Conservation (phyloP, 2,113 vertebrate genomes). For the Pseudonaja textilis region DNA sequence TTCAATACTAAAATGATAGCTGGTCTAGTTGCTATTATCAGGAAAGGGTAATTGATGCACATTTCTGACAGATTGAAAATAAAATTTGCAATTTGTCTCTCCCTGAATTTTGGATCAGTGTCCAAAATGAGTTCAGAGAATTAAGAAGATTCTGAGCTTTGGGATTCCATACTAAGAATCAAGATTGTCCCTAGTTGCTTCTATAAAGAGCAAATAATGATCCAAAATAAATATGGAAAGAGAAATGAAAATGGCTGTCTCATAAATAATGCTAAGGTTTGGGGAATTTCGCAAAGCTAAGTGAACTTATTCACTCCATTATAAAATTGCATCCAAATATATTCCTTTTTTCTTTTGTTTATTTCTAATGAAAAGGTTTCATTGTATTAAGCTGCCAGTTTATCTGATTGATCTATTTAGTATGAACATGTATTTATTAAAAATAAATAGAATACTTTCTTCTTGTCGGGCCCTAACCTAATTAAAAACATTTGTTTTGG, state of each 20-base stretch:
- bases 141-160: not conserved
- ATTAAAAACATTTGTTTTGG: not conserved
- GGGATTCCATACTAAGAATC: not conserved
- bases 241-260: not conserved
- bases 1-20: not conserved
- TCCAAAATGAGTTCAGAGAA: not conserved
- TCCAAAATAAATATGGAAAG: not conserved
- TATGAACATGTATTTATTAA: not conserved
- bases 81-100: not conserved
- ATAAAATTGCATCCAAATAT: not conserved
- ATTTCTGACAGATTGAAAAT: not conserved
- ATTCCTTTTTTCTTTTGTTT: not conserved
- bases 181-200: not conserved
- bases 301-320: not conserved
- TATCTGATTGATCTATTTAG: not conserved
- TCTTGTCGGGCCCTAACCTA: not conserved
- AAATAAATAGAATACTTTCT: not conserved
- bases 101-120: not conserved
- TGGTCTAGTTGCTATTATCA: not conserved
- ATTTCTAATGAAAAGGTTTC: not conserved
- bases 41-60: not conserved
- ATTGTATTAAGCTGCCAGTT: not conserved
- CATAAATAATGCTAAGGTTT: not conserved
- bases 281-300: not conserved
- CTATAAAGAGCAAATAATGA: not conserved